Conservation (phyloP, 2,113 vertebrate genomes). For the Epinephelus lanceolatus region DNA sequence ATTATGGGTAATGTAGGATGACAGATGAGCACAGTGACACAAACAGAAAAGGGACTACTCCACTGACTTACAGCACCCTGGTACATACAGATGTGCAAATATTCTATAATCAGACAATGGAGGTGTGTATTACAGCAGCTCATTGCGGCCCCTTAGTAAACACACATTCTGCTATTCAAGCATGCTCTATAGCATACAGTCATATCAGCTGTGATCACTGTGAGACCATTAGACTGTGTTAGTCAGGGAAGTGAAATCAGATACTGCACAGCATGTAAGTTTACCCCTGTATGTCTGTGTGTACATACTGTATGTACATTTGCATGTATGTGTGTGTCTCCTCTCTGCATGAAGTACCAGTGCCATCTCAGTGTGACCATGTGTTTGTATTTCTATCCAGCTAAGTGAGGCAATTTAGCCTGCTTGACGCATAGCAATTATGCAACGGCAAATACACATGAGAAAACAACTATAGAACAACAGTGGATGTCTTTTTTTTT, state of each 20-base stretch:
- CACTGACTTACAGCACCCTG: conserved; percentile 24
- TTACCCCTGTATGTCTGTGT: conserved; percentile 31
- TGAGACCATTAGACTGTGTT: conserved; percentile 35
- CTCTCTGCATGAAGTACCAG: conserved; percentile 36
- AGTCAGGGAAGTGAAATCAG: conserved; percentile 48
- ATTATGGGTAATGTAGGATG: conserved; percentile 81
- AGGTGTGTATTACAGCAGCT: conserved; percentile 12
- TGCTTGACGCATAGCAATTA: conserved; percentile 37
- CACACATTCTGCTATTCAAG: conserved; percentile 1
- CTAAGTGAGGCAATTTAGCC: conserved; percentile 46
- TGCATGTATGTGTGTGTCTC: conserved; percentile 19
- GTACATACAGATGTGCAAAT: conserved; percentile 30
- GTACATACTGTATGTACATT: not conserved
- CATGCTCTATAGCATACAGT: conserved; percentile 21
- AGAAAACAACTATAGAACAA: conserved; percentile 32
- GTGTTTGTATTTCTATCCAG: conserved; percentile 54
- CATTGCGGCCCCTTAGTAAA: conserved; percentile 15
- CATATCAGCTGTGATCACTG: conserved; percentile 40
- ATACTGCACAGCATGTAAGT: conserved; percentile 46
- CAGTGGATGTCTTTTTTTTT: conserved; percentile 4
- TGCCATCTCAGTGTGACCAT: conserved; percentile 51
- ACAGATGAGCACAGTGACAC: conserved; percentile 66
- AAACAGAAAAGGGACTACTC: conserved; percentile 44
- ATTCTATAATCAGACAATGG: not conserved
- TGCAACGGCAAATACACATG: conserved; percentile 32